Base-by-base conservation (phyloP, 2,888 invertebrate genomes). In the Aproaerema taeniolella region DNA sequence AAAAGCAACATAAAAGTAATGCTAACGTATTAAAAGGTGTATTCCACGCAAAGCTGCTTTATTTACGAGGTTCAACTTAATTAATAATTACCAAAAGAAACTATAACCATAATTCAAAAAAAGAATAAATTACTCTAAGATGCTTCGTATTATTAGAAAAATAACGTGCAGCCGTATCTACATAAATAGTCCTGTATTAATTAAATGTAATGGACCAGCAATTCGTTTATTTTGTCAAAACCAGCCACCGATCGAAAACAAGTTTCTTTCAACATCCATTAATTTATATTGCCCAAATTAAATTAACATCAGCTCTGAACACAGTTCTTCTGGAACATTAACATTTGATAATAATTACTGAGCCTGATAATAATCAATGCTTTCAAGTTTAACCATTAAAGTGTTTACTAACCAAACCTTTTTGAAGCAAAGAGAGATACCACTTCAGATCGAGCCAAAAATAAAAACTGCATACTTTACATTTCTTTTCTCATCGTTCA, bases 201-300 rank as follows among this genome's bases (percentile, higher is more conserved):
- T 79, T 78, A 75, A 78, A 75, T 68, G 65, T 76, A 72, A 78
- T 76, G 73, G 72, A 61, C 58, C 57, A 68, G n/a, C 62, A 67
- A 76, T 78, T 63, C 70, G 62, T 71, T 68, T 63, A 60, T 58
- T 63, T 65, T 66, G 62, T 61, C 61, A 58, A 65, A 47, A 49
- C 44, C 58, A 57, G 63, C 64, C 68, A 61, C 63, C 61, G 66
- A 61, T 56, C 60, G 52, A 61, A 58, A 77, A 78, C 80, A 51
- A 67, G 79, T 80, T n/a, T 77, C 50, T 58, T 49, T 58, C 53
- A 58, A 62, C 56, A 58, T 62, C 67, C 62, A 73, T 77, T 76
- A 72, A 75, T 75, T 76, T 72, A 72, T 74, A 75, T 68, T 71
- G 63, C 63, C 69, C 68, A 77, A 75, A 79, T 72, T 71, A 70